Conservation (phyloP, 2,888 invertebrate species). For the Bombylius discolor region DNA sequence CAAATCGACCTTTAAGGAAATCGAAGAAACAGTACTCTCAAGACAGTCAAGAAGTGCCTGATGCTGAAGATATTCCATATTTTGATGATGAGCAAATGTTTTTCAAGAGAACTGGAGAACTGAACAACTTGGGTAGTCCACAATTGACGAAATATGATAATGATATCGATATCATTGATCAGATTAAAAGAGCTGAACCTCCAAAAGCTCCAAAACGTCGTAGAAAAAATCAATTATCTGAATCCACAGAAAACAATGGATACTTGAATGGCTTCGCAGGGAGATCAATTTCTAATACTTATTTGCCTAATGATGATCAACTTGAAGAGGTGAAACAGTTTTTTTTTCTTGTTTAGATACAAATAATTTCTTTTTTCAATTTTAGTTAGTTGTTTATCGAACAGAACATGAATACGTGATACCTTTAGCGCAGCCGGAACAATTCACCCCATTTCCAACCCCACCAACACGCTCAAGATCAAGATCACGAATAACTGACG, state of each 20-base stretch:
- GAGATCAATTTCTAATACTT: conserved; percentile 35
- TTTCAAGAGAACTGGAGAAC: not conserved
- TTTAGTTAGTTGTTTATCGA: conserved; percentile 49
- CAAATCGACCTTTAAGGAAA: conserved; percentile 42
- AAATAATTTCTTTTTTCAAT: not conserved
- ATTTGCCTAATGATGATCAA: conserved; percentile 25
- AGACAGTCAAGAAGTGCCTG: conserved; percentile 34
- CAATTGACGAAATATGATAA: not conserved
- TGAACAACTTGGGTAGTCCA: conserved; percentile 1
- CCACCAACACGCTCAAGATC: conserved; percentile 42
- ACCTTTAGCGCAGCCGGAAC: conserved; percentile 41
- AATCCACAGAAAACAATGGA: conserved; percentile 33
- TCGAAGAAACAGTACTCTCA: conserved; percentile 30
- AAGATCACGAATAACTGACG: conserved; percentile 49
- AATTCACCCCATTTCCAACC: conserved; percentile 44
- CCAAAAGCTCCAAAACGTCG: conserved; percentile 35
- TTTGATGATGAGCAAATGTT: conserved; percentile 31
- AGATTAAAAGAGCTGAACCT: conserved; percentile 17
- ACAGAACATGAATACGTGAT: conserved; percentile 53
- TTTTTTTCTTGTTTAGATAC: not conserved
- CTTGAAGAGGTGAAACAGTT: conserved; percentile 30
- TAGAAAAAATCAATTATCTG: conserved; percentile 21
- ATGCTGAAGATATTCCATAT: conserved; percentile 28
- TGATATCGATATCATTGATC: conserved; percentile 1
- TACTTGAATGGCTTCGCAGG: conserved; percentile 34